Evolutionary conservation across 2,797 vertebrate genomes (phyloP), one percentile per base, ranked within the genome.

Genomic region (Chaenodraco wilsoni): DNA sequence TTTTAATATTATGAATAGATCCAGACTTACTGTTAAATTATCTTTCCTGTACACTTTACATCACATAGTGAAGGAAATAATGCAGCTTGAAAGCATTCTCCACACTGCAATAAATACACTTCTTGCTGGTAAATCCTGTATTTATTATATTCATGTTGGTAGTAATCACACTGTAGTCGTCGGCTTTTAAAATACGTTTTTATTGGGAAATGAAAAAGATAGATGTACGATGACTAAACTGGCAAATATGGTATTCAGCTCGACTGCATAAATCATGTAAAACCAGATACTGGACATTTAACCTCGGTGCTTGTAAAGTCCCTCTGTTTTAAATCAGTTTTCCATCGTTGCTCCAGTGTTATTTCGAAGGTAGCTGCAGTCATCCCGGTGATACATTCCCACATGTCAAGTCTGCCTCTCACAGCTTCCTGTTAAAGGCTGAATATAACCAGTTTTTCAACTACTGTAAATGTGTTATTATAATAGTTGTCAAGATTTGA

Each of bases 311-410:
- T 54, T 19, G 31, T 12, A 9, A 27, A 48, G 9, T 54, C 15
- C 4, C 33, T 3, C 46, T 70, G 14, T 27, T 1, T 54, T 64
- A 23, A 45, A 27, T 63, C 51, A 41, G 21, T 49, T 17, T 73
- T 76, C 76, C 33, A 23, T 51, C 60, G 58, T 49, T 46, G 23
- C 44, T 56, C n/a, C 9, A 5, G 57, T 40, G 52, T 44, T 76
- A 50, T 81, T 70, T 65, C 74, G 14, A 12, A 62, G 14, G 41
- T 21, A 27, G 14, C 71, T 44, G 33, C 50, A 73, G 73, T 67
- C 78, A 50, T 77, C 64, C 48, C 55, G 13, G 37, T 88, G 88
- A 88, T 63, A 87, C 76, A 89, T 91, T 85, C 72, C 76, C 79
- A 69, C 67, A 59, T 81, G 87, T 75, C 63, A 57, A 11, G 59